Base-by-base conservation (phyloP, 2,888 invertebrate genomes). In the Plebejus argus region DNA sequence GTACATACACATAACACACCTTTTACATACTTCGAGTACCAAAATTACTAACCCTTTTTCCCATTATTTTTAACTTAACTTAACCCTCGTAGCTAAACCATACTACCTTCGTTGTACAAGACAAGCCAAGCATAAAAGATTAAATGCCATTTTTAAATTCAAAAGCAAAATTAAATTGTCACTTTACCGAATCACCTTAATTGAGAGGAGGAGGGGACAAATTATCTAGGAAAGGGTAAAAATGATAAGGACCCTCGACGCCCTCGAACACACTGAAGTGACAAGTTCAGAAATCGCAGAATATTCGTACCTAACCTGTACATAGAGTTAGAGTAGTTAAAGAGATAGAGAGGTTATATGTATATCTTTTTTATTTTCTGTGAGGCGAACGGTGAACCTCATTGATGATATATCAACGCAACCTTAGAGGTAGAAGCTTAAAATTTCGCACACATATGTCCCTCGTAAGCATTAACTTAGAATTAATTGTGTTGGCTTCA, bases 181-280 rank as follows among this genome's bases (percentile, higher is more conserved):
- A 28, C 66, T 61, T 61, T 20, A 61, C 23, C 6, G 18, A 33
- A 66, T 66, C 66, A 33, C 28, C 28, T 66, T 66, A 61, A 66
- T 66, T 66, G 66, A 66, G 66, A 66, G 28, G 8, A 61, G 20
- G 7, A 66, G 66, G 66, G 28, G 2, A 61, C 61, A 12, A 61
- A 28, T 66, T 28, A 18, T 66, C 66, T 66, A 66, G 66, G 28
- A 66, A 33, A 1, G 66, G 66, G 66, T 66, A 66, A 66, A 66
- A 61, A 61, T 61, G 61, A 61, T 20, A 12, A 23, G 66, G 15
- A 18, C 28, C 15, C 28, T 66, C 28, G 0, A 66, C 66, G 1
- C 28, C 15, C 28, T 66, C 28, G 66, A 66, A 66, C 66, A 66
- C 66, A 33, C 66, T 15, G 10, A 15, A 28, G 28, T 33, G 66